Evolutionary conservation across 2,797 vertebrate species (phyloP).

Genomic region (Choloepus didactylus): DNA sequence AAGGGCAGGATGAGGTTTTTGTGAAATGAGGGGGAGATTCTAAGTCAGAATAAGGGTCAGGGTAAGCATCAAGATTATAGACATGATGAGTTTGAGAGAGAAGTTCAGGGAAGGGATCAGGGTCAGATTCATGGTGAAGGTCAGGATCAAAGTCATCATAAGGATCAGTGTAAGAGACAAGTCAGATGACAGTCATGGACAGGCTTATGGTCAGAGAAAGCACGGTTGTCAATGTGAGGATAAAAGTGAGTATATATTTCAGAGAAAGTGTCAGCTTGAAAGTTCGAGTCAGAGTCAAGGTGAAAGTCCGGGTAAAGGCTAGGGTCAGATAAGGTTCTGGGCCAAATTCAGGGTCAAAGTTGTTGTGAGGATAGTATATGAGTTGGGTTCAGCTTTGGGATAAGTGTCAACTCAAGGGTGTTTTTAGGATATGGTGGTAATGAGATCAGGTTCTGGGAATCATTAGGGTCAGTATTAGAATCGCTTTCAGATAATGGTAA

Average conservation of each 20-base stretch:
- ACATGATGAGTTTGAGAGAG: not conserved
- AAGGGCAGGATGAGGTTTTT: not conserved
- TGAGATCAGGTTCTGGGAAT: too few species aligned
- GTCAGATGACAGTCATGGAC: too few species aligned
- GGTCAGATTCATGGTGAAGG: not conserved
- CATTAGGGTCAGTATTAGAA: too few species aligned
- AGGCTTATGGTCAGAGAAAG: not conserved
- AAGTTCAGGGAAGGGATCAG: not conserved
- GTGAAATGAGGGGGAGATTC: not conserved
- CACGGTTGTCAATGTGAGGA: not conserved
- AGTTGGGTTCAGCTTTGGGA: too few species aligned
- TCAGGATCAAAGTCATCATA: not conserved
- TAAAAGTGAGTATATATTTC: too few species aligned
- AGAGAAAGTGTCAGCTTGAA: not conserved
- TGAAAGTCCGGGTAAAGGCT: not conserved
- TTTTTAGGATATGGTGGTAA: too few species aligned
- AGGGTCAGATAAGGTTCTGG: not conserved
- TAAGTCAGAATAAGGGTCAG: not conserved
- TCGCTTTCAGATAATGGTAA: not conserved
- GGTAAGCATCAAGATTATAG: not conserved
- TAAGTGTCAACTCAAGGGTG: too few species aligned
- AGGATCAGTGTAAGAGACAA: not conserved
- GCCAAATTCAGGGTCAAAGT: not conserved
- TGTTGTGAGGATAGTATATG: not conserved
- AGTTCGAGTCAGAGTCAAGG: not conserved